Evolutionary conservation across 2,797 vertebrate genomes (phyloP).

Genomic region (Gymnocypris eckloni): DNA sequence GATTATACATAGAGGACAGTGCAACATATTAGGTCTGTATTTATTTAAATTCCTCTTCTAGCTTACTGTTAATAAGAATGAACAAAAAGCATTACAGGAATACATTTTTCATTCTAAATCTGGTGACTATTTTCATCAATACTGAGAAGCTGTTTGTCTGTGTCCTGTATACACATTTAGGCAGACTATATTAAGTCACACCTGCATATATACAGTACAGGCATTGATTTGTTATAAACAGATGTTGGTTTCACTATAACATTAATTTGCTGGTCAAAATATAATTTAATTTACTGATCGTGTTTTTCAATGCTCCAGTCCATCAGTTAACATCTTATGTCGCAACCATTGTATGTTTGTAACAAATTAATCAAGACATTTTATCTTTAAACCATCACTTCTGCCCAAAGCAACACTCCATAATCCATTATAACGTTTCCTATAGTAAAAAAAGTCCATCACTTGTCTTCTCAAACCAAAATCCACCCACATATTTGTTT

Average conservation of each 20-base stretch:
- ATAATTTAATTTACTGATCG: not conserved
- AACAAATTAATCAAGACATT: not conserved
- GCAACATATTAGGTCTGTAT: constrained; percentile 53
- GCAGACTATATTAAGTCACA: not conserved
- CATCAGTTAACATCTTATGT: not conserved
- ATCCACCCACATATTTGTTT: not conserved
- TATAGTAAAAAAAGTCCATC: not conserved
- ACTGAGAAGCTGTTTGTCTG: not conserved
- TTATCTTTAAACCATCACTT: not conserved
- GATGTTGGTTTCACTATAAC: not conserved
- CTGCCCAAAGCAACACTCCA: not conserved
- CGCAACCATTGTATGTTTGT: not conserved
- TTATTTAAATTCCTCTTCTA: constrained; percentile 48
- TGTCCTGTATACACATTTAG: not conserved
- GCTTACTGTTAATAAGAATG: not conserved
- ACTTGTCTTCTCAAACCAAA: not conserved
- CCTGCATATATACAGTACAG: not conserved
- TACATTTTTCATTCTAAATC: constrained; percentile 53
- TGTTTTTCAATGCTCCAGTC: not conserved
- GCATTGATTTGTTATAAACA: constrained; percentile 1
- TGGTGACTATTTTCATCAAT: not conserved
- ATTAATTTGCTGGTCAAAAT: constrained; percentile 8
- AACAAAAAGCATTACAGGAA: not conserved
- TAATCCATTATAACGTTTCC: not conserved
- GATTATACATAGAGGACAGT: constrained; percentile 78